These are phyloP conservation scores for Ochropleura leucogaster DNA, from an alignment of 2,888 invertebrate species.

Conservation along the genomic window DNA sequence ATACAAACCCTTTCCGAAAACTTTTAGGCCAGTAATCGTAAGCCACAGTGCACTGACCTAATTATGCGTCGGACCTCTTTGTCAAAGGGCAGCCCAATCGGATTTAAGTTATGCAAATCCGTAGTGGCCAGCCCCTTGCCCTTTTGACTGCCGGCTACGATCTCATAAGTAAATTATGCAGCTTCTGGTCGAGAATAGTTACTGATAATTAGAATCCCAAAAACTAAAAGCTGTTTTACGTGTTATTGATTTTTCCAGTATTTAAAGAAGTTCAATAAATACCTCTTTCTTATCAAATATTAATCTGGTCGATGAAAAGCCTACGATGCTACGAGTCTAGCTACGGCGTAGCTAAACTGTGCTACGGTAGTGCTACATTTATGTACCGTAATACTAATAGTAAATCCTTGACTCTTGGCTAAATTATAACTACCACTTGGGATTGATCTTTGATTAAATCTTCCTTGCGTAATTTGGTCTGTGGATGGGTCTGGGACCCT, in stretches of 20 bases:
- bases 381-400: too few species aligned
- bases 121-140: constrained; percentile 53
- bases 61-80: constrained; percentile 45
- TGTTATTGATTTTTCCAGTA: constrained; percentile 23
- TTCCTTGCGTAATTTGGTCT: too few species aligned
- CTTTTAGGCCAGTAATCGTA: constrained; percentile 10
- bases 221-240: constrained; percentile 23
- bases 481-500: too few species aligned
- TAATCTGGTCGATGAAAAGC: background rate
- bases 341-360: background rate
- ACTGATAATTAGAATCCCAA: constrained; percentile 33
- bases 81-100: constrained; percentile 68
- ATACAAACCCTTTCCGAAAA: background rate
- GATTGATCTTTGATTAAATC: too few species aligned
- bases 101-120: constrained; percentile 70
- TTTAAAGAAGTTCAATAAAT: background rate
- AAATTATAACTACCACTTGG: too few species aligned
- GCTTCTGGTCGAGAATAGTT: constrained; percentile 43
- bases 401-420: too few species aligned
- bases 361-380: background rate
- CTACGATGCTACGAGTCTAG: background rate
- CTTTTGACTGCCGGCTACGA: constrained; percentile 43
- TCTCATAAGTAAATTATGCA: constrained; percentile 56
- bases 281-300: constrained; percentile 2
- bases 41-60: constrained; percentile 42